Conservation (phyloP, 2,113 vertebrate species). For the Muscicapa adusta region DNA sequence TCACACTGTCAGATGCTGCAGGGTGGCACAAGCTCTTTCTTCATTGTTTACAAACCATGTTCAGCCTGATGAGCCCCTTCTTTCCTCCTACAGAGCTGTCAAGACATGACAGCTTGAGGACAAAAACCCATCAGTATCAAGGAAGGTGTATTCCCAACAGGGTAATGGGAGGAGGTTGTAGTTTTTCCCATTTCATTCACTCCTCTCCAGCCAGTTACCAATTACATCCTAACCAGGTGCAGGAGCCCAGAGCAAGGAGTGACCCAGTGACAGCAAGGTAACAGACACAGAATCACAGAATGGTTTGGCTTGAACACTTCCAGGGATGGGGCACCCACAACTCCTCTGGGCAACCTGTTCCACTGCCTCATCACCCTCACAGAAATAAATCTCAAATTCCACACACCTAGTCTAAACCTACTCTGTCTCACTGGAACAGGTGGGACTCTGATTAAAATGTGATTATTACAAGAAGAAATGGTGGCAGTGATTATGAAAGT, state of each 20-base stretch:
- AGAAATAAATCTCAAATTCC: neutral
- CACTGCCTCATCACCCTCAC: neutral
- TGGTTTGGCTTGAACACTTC: neutral
- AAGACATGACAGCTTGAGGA: neutral
- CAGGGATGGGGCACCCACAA: neutral
- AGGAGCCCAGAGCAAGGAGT: neutral
- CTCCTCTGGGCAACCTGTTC: neutral
- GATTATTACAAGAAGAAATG: neutral
- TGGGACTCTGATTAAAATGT: neutral
- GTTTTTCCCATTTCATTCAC: neutral
- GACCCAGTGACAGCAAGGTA: neutral
- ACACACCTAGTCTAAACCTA: neutral
- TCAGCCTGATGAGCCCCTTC: neutral
- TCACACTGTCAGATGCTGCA: neutral
- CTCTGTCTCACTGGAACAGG: neutral
- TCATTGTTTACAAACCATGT: neutral
- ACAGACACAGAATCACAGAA: neutral
- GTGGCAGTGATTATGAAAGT: neutral
- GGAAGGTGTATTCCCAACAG: accelerated
- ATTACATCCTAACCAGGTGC: accelerated
- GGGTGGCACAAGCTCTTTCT: neutral
- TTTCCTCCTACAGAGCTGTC: neutral
- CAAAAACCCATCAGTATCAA: neutral
- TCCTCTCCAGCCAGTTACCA: neutral
- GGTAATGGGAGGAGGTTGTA: neutral